Evolutionary conservation across 1,140 invertebrate species (phyloP).

Genomic region (Lerema accius): DNA sequence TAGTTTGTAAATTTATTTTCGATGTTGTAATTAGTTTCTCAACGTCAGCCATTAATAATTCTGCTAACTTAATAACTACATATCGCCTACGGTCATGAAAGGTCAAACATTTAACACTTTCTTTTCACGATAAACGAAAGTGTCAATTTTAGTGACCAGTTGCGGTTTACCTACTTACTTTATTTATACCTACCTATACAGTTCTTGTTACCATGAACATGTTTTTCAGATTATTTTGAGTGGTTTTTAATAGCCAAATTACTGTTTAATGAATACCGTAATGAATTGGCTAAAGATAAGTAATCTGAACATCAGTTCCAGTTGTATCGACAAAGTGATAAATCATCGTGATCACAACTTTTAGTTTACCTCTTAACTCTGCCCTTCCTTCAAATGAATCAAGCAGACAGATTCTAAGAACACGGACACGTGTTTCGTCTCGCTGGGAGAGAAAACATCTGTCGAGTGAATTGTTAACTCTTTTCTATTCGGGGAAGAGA

Average conservation of each 20-base stretch:
- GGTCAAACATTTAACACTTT: constrained; percentile 43
- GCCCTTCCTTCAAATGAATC: constrained; percentile 7
- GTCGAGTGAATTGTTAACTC: constrained; percentile 29
- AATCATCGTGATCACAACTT: too few relatives aligned
- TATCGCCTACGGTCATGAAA: constrained; percentile 32
- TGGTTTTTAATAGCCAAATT: too few relatives aligned
- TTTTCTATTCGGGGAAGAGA: constrained; percentile 32
- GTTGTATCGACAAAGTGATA: too few relatives aligned
- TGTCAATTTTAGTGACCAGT: constrained; percentile 30
- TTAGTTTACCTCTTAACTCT: neutral
- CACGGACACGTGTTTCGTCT: constrained; percentile 32
- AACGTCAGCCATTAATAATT: constrained; percentile 36
- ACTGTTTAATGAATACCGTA: too few relatives aligned
- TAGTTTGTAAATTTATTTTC: constrained; percentile 26
- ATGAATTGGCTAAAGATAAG: too few relatives aligned
- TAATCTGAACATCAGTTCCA: too few relatives aligned
- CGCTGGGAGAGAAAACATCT: constrained; percentile 23
- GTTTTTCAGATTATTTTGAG: too few relatives aligned
- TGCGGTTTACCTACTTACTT: neutral
- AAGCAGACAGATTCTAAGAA: constrained; percentile 18
- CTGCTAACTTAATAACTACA: constrained; percentile 30
- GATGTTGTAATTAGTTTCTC: constrained; percentile 38
- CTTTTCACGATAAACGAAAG: constrained; percentile 39
- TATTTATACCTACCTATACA: too few relatives aligned
- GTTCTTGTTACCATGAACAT: too few relatives aligned